Conservation (phyloP, 2,797 vertebrate species). For the Girardinus metallicus region DNA sequence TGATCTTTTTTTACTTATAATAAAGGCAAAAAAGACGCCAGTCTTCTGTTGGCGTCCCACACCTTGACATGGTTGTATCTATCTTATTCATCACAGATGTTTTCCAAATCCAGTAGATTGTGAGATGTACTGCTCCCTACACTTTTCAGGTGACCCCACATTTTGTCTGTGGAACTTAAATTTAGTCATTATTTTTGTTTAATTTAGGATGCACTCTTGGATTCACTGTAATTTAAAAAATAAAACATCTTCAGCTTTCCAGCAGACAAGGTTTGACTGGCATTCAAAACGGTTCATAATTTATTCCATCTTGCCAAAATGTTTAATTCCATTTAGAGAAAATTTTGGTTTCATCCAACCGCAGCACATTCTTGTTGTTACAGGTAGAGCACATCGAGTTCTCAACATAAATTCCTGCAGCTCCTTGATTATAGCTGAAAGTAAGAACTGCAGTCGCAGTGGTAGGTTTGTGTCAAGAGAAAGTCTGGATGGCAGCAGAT, state of each 20-base stretch:
- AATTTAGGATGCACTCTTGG: not conserved
- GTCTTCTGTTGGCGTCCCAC: too few species aligned
- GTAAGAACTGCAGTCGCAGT: too few species aligned
- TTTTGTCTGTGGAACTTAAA: not conserved
- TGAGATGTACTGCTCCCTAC: not conserved
- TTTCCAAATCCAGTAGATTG: not conserved
- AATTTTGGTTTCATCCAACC: not conserved
- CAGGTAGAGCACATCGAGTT: not conserved
- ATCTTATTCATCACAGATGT: not conserved
- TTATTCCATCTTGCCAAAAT: not conserved
- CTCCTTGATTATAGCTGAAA: not conserved
- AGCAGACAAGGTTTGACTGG: not conserved
- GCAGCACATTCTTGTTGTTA: not conserved
- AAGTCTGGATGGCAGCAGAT: slow-evolving; percentile 48
- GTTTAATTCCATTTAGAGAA: not conserved
- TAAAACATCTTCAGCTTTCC: not conserved
- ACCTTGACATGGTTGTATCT: too few species aligned
- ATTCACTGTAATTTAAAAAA: not conserved
- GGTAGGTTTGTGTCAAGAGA: slow-evolving; percentile 16
- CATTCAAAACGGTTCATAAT: not conserved
- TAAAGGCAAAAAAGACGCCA: too few species aligned
- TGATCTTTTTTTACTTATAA: not conserved
- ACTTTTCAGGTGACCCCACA: not conserved
- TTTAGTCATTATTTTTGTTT: not conserved
- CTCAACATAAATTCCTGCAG: not conserved